Evolutionary conservation across 2,797 vertebrate species (phyloP), one percentile per base, ranked within the genome.

Genomic region (Caiman crocodilus): DNA sequence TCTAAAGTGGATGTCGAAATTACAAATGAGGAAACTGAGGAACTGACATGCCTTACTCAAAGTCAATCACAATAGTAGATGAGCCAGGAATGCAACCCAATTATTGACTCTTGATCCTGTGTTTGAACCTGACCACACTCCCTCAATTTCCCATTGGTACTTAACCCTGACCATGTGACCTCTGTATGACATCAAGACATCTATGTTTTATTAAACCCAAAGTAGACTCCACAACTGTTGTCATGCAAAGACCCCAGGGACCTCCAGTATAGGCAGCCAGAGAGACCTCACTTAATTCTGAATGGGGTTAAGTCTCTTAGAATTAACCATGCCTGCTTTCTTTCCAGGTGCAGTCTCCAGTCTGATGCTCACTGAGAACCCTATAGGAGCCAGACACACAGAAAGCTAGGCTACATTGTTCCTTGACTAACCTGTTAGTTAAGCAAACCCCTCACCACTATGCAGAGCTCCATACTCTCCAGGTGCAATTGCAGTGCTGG

Each of bases 1-100:
- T 20, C 57, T 80, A 7, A 42, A 3, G 10, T 10, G 56, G 5
- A 57, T 10, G 67, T 18, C 30, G 17, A 6, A 6, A 0, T n/a
- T 15, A 50, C 5, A 64, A 20, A 79, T 17, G 15, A 32, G 23
- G 35, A 20, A 12, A 84, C 65, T 7, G 50, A 13, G 65, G 35
- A 81, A 26, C 73, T 28, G 28, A 79, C 63, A n/a, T 30, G 15
- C 17, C 74, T 2, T 11, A 6, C 14, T 8, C 4, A 6, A 17
- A 77, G 2, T 32, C 32, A 83, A 26, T 15, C 14, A 58, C 2
- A 58, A 78, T 0, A 1, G 5, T 2, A 2, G 1, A 17, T 30
- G 7, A 5, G 12, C 1, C 18, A 23, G 3, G 58, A 67, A 57
- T 0, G 1, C 12, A 67, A 18, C 20, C 17, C 14, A 83, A 12